These are phyloP conservation scores for Calliopum simillimum DNA, from an alignment of 2,888 invertebrate species.

Conservation along the genomic window DNA sequence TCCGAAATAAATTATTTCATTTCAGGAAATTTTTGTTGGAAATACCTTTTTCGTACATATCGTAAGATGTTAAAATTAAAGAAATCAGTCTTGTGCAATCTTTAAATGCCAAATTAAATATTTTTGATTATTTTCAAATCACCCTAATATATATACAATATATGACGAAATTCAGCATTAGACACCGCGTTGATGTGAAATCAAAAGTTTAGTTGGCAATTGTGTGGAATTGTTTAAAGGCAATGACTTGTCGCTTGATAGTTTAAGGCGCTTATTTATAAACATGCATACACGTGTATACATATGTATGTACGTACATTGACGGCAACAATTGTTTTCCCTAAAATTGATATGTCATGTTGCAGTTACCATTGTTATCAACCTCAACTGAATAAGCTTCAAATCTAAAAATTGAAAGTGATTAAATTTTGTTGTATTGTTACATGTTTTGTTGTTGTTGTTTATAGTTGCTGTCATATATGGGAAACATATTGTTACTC, in stretches of 20 bases:
- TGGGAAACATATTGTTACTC: not conserved
- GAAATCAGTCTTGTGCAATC: too few relatives aligned
- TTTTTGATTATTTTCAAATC: too few relatives aligned
- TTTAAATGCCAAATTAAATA: too few relatives aligned
- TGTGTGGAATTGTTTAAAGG: not conserved
- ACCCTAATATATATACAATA: too few relatives aligned
- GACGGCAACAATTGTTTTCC: not conserved
- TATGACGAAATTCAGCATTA: not conserved
- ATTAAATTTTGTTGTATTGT: too few relatives aligned
- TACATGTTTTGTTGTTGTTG: not conserved
- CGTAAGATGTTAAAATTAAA: too few relatives aligned
- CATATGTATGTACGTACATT: not conserved
- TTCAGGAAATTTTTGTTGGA: too few relatives aligned
- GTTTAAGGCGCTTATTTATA: too few relatives aligned
- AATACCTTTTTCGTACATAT: too few relatives aligned
- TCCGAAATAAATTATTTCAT: too few relatives aligned
- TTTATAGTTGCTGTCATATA: not conserved
- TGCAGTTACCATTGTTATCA: constrained; percentile 5
- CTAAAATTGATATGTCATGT: constrained; percentile 15
- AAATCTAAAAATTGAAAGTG: constrained; percentile 26
- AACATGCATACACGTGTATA: too few relatives aligned
- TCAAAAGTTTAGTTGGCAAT: not conserved
- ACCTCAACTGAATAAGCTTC: not conserved
- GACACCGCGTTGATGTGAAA: constrained; percentile 7
- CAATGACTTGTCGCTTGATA: not conserved